Conservation (phyloP, 2,888 invertebrate genomes). For the Sarcophaga variegata region DNA sequence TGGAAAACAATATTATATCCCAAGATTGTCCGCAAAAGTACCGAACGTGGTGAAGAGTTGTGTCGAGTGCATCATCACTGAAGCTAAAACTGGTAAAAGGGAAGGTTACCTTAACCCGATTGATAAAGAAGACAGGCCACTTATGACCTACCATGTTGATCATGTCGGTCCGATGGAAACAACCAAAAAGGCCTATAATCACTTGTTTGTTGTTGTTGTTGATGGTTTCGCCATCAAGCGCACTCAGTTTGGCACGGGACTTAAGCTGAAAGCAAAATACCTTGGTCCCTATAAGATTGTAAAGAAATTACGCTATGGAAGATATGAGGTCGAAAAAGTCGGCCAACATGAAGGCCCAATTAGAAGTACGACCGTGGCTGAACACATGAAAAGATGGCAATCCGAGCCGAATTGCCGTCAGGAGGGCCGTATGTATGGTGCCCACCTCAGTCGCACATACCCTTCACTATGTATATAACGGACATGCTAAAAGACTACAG, state of each 20-base stretch:
- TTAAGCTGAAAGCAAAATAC: constrained; percentile 57
- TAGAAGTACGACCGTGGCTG: background rate
- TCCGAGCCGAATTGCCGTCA: constrained; percentile 58
- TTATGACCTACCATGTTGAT: constrained; percentile 36
- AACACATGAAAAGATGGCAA: constrained; percentile 50
- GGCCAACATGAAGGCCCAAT: constrained; percentile 38
- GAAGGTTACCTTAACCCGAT: constrained; percentile 36
- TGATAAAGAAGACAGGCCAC: constrained; percentile 15
- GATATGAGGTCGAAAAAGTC: constrained; percentile 35
- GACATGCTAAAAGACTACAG: too few species aligned
- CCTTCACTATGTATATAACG: too few species aligned
- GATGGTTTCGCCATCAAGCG: constrained; percentile 60
- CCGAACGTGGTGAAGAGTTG: constrained; percentile 6
- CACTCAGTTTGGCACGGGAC: constrained; percentile 51
- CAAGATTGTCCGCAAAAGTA: background rate
- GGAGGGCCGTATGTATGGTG: constrained; percentile 68
- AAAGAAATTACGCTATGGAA: constrained; percentile 15
- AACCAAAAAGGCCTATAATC: constrained; percentile 24
- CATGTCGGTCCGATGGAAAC: constrained; percentile 47
- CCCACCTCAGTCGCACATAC: too few species aligned
- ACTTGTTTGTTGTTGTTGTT: constrained; percentile 32
- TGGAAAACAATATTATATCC: constrained; percentile 24
- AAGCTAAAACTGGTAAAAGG: constrained; percentile 31
- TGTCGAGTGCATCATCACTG: constrained; percentile 41
- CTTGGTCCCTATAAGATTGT: constrained; percentile 53